A percentile compares a stretch with the other conserved stretches of the same genome.
Evolutionary conservation across 92 coral and sea anemone genomes (phyloP).

Genomic region (Virgularia gustaviana): DNA sequence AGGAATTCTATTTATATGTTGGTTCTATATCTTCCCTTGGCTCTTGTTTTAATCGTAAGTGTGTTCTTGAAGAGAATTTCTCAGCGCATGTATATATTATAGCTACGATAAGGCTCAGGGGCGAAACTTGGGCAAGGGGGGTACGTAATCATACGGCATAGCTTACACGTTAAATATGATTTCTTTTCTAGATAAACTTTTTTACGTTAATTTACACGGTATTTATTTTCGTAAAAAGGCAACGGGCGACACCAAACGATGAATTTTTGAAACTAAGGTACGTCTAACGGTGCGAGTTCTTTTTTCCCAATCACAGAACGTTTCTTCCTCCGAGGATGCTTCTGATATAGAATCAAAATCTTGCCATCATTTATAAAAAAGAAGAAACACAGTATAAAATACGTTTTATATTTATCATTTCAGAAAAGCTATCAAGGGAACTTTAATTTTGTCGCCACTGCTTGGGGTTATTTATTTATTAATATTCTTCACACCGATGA

Average conservation of each 20-base stretch:
- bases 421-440: constrained; percentile 66
- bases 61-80: too few relatives aligned
- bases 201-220: constrained; percentile 32
- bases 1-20: constrained; percentile 63
- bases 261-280: constrained; percentile 22
- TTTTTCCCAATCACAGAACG: too few relatives aligned
- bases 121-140: too few relatives aligned
- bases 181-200: constrained; percentile 7
- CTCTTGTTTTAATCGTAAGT: constrained; percentile 66
- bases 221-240: constrained; percentile 21
- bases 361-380: too few relatives aligned
- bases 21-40: constrained; percentile 69
- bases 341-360: too few relatives aligned
- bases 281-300: background rate
- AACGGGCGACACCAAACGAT: background rate
- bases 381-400: too few relatives aligned
- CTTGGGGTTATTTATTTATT: constrained; percentile 66
- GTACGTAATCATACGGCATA: too few relatives aligned
- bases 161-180: too few relatives aligned
- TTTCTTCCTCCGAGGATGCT: too few relatives aligned
- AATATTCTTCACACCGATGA: constrained; percentile 57
- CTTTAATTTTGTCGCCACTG: constrained; percentile 61
- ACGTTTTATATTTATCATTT: too few relatives aligned
- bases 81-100: too few relatives aligned
- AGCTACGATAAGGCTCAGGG: too few relatives aligned